These are phyloP conservation scores for Patella ulyssiponensis DNA, from an alignment of 2,888 invertebrate genomes.

Conservation along the genomic window DNA sequence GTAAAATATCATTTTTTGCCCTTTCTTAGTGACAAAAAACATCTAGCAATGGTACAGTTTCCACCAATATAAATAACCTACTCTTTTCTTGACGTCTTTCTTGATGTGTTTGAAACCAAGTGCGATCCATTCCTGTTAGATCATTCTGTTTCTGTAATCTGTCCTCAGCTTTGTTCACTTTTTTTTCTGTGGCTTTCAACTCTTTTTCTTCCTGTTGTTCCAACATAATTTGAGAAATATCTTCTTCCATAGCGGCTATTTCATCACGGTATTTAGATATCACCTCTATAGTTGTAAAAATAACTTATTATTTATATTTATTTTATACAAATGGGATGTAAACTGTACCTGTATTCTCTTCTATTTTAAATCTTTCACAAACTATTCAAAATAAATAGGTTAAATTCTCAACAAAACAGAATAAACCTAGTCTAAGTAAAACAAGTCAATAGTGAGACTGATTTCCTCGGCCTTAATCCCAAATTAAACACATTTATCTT, in stretches of 20 bases:
- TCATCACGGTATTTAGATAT: slow-evolving; percentile 87
- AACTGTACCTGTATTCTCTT: too few species aligned
- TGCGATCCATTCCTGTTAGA: slow-evolving; percentile 54
- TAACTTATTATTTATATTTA: too few species aligned
- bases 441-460: neutral
- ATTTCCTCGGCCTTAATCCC: too few species aligned
- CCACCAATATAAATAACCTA: slow-evolving; percentile 23
- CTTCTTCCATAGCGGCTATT: slow-evolving; percentile 82
- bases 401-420: too few species aligned
- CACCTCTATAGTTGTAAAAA: slow-evolving; percentile 78
- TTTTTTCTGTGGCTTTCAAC: slow-evolving; percentile 88
- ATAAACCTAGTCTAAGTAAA: neutral
- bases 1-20: slow-evolving; percentile 26
- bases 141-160: slow-evolving; percentile 71
- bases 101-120: slow-evolving; percentile 89
- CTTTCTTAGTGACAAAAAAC: slow-evolving; percentile 24
- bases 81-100: slow-evolving; percentile 80
- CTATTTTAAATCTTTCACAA: too few species aligned
- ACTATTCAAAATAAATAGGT: too few species aligned
- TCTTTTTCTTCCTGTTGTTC: slow-evolving; percentile 86
- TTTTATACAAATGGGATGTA: too few species aligned
- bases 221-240: slow-evolving; percentile 84
- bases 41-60: neutral
- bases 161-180: slow-evolving; percentile 81
- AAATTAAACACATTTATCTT: too few species aligned